Evolutionary conservation across 1,140 invertebrate genomes (phyloP), one percentile per base, ranked within the genome.

Genomic region (Plodia interpunctella): DNA sequence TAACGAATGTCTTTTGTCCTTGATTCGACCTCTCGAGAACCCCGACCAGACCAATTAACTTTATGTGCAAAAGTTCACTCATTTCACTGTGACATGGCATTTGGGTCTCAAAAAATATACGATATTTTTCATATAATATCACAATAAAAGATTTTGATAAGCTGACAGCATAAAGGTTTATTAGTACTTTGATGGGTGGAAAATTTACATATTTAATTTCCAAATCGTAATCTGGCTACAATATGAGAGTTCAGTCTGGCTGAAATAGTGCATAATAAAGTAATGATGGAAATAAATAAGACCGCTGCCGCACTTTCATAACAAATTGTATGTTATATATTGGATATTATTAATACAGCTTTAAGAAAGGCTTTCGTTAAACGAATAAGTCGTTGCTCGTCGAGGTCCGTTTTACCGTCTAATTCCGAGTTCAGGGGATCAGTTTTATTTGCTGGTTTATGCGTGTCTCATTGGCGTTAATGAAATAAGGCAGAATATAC

Each of bases 381-480:
- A 44, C 13, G 15, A 15, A 44, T 44, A 15, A 2, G 2, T 44
- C 0, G n/a, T 15, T 44, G 13, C 13, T 44, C 1, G 4, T 1
- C 2, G 15, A 44, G 38, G 13, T 44, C n/a, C 10, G 10, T 44
- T 44, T 44, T 44, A 44, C 38, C 38, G 13, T 44, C 38, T 44
- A 44, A 53, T 53, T 25, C 51, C 3, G 17, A 21, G 20, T 53
- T 25, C 5, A 1, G n/a, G 11, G n/a, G 59, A 70, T 65, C 50
- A 59, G 35, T 64, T 65, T 67, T 64, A 65, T 64, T 70, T 50
- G 57, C 38, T 35, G 28, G 15, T 65, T 65, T 62, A 62, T 59
- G 57, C 17, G 17, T 44, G 30, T 60, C 55, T 56, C 59, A 57
- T 59, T 55, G 52, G 49, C 50, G 57, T 54, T 63, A 63, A 66